Evolutionary conservation across 2,797 vertebrate genomes (phyloP).

Genomic region (Urocyon cinereoargenteus): DNA sequence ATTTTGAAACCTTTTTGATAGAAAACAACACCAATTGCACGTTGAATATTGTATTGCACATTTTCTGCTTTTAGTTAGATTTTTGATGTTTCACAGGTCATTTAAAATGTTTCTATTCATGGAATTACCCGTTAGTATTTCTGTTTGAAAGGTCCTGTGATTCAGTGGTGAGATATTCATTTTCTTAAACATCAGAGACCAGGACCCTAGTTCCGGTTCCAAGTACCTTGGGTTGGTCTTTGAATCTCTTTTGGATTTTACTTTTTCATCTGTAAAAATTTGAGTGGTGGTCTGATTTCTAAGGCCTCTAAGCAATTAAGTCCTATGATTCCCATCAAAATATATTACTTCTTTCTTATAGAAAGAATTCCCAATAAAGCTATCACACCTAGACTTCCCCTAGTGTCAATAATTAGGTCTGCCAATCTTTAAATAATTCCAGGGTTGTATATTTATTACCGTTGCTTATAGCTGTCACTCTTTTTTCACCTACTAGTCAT

Average conservation of each 20-base stretch:
- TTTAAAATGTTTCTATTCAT: not conserved
- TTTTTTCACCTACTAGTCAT: not conserved
- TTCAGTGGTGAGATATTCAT: not conserved
- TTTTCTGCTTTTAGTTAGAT: constrained; percentile 46
- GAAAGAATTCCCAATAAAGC: not conserved
- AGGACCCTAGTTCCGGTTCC: not conserved
- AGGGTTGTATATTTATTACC: not conserved
- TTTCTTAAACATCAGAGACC: constrained; percentile 27
- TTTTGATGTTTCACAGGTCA: constrained; percentile 39
- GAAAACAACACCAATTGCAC: constrained; percentile 26
- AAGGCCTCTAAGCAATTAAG: not conserved
- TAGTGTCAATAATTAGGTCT: not conserved
- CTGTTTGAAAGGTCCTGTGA: not conserved
- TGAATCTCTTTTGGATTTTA: not conserved
- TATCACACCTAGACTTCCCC: not conserved
- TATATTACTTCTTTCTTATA: not conserved
- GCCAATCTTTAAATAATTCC: not conserved
- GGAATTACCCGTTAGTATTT: constrained; percentile 18
- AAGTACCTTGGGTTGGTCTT: not conserved
- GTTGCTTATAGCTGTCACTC: not conserved
- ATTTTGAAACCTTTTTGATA: constrained; percentile 51
- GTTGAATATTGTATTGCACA: constrained; percentile 38
- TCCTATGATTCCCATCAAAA: constrained; percentile 13
- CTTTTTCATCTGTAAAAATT: constrained; percentile 30
- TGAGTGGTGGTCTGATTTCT: not conserved